Conservation (phyloP, 2,113 vertebrate species). For the Protobothrops mucrosquamatus region DNA sequence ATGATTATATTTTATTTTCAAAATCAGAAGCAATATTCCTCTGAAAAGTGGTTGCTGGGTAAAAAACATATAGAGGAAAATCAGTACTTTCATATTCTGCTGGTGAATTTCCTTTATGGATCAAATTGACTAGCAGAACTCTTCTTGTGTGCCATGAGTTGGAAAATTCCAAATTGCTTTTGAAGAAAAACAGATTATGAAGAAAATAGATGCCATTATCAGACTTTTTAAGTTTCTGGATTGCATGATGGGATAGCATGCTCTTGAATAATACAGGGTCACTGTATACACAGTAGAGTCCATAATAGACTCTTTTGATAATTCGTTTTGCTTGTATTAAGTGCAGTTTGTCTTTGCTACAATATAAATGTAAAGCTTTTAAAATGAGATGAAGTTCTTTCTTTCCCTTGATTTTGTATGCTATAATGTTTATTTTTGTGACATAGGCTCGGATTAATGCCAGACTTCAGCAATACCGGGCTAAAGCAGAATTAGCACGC, state of each 20-base stretch:
- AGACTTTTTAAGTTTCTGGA: not conserved
- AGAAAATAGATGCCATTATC: not conserved
- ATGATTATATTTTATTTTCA: not conserved
- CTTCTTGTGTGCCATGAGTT: not conserved
- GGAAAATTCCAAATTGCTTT: not conserved
- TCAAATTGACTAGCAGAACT: not conserved
- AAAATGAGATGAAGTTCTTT: not conserved
- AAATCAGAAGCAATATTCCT: not conserved
- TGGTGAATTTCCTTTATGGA: not conserved
- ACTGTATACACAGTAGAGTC: not conserved
- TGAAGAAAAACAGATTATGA: not conserved
- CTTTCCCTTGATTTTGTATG: not conserved
- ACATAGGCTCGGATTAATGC: conserved; percentile 90
- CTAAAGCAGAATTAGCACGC: conserved; percentile 92
- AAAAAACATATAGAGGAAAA: not conserved
- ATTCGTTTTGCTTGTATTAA: not conserved
- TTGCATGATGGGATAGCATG: not conserved
- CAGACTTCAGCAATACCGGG: conserved; percentile 92
- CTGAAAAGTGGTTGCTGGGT: not conserved
- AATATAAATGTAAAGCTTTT: not conserved
- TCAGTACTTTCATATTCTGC: not conserved
- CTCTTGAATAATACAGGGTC: not conserved
- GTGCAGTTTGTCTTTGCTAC: not conserved
- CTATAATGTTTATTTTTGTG: not conserved
- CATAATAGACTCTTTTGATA: not conserved